Evolutionary conservation across 1,140 invertebrate species (phyloP).

Genomic region (Leptopilina clavipes): DNA sequence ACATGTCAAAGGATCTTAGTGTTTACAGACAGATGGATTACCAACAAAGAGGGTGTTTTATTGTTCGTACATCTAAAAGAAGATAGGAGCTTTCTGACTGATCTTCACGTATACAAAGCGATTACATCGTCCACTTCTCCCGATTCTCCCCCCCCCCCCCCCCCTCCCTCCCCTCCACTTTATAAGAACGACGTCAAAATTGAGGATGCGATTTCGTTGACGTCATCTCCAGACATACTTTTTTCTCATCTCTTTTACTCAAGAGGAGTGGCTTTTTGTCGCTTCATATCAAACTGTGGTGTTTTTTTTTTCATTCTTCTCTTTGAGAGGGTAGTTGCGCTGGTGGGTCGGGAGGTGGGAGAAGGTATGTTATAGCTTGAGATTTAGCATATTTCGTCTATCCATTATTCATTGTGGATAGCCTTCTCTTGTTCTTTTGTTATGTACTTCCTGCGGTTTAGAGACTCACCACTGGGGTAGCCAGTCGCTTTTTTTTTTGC

Average conservation of each 20-base stretch:
- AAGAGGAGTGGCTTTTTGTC: conserved; percentile 40
- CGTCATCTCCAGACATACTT: conserved; percentile 29
- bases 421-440: conserved; percentile 56
- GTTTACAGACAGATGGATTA: conserved; percentile 17
- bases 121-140: conserved; percentile 12
- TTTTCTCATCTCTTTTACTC: conserved; percentile 31
- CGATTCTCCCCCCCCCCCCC: not conserved
- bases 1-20: conserved; percentile 5
- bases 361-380: conserved; percentile 47
- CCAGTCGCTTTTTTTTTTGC: conserved; percentile 4
- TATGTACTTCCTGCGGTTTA: conserved; percentile 52
- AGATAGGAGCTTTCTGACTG: conserved; percentile 22
- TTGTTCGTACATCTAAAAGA: conserved; percentile 23
- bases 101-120: conserved; percentile 19
- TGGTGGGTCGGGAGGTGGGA: conserved; percentile 44
- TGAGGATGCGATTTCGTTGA: conserved; percentile 27
- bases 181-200: not conserved
- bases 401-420: conserved; percentile 58
- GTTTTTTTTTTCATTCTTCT: conserved; percentile 45
- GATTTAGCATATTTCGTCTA: conserved; percentile 56
- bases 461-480: not conserved
- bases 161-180: not conserved
- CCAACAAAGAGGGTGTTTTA: conserved; percentile 6
- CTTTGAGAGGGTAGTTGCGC: too few species aligned
- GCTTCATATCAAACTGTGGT: conserved; percentile 43